Conservation (phyloP, 2,113 vertebrate genomes). For the Brachypodius melanocephalos region DNA sequence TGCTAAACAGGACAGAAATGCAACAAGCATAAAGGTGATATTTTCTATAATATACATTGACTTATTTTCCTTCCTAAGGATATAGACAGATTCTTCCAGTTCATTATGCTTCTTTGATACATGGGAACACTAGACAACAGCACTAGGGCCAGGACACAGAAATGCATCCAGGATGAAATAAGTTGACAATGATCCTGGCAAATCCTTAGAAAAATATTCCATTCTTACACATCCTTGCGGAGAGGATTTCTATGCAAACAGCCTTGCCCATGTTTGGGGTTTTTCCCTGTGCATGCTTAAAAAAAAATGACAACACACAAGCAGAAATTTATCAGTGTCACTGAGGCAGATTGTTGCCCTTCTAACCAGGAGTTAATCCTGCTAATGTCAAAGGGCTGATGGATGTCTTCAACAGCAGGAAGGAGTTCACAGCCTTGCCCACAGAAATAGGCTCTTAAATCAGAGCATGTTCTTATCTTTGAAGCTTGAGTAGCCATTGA, state of each 20-base stretch:
- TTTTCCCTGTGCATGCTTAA: background rate
- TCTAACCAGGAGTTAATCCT: background rate
- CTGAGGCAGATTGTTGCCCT: background rate
- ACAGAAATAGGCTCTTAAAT: slow-evolving; percentile 36
- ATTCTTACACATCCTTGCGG: background rate
- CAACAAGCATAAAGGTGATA: background rate
- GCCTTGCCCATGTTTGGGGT: background rate
- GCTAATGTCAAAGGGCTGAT: background rate
- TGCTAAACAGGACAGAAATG: background rate
- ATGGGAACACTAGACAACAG: background rate
- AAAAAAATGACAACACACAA: background rate
- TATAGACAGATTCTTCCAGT: background rate
- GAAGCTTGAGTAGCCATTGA: background rate
- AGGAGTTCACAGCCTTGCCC: slow-evolving; percentile 4
- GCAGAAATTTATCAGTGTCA: background rate
- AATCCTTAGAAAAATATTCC: background rate
- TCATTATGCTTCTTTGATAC: background rate
- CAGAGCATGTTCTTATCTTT: slow-evolving; percentile 27
- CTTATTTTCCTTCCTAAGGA: background rate
- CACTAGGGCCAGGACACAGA: background rate
- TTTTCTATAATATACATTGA: background rate
- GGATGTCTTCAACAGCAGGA: background rate
- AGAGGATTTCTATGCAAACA: background rate
- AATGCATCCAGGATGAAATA: background rate
- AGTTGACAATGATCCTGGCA: background rate